These are phyloP conservation scores for Chelonus formosanus DNA, from an alignment of 2,888 invertebrate genomes.

Conservation along the genomic window DNA sequence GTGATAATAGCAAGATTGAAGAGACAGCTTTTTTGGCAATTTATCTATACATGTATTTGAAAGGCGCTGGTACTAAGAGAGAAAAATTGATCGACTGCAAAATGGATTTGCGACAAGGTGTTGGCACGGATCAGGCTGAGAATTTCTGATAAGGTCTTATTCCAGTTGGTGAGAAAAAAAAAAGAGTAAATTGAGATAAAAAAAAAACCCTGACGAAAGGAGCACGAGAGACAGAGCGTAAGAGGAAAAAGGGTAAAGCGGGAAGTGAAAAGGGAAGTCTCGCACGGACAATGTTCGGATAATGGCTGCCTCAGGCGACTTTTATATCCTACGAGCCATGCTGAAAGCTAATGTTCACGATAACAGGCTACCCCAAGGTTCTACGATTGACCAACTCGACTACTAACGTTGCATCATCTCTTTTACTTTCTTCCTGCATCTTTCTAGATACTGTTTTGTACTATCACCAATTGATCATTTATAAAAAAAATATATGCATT, in stretches of 20 bases:
- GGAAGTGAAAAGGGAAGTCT: slow-evolving; percentile 43
- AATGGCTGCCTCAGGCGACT: slow-evolving; percentile 61
- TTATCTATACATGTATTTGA: not conserved
- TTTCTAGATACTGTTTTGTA: too few species aligned
- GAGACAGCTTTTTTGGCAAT: slow-evolving; percentile 48
- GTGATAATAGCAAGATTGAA: not conserved
- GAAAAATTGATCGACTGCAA: slow-evolving; percentile 47
- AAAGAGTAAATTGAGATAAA: slow-evolving; percentile 34
- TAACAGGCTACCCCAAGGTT: slow-evolving; percentile 49
- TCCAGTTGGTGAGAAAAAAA: slow-evolving; percentile 27
- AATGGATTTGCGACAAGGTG: slow-evolving; percentile 64
- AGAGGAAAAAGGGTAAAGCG: slow-evolving; percentile 23
- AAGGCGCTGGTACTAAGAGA: not conserved
- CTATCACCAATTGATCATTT: not conserved
- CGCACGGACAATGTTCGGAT: slow-evolving; percentile 62
- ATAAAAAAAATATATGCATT: slow-evolving; percentile 4
- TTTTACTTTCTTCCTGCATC: too few species aligned
- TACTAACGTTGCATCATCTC: too few species aligned
- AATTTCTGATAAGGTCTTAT: slow-evolving; percentile 58
- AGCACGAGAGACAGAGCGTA: slow-evolving; percentile 22
- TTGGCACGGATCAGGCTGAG: slow-evolving; percentile 52
- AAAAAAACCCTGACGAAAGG: slow-evolving; percentile 18
- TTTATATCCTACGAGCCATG: slow-evolving; percentile 56
- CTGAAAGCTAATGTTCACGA: slow-evolving; percentile 62
- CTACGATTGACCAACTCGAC: slow-evolving; percentile 24